Evolutionary conservation across 2,888 invertebrate species (phyloP).

Genomic region (Zhuqinia jingwanae): DNA sequence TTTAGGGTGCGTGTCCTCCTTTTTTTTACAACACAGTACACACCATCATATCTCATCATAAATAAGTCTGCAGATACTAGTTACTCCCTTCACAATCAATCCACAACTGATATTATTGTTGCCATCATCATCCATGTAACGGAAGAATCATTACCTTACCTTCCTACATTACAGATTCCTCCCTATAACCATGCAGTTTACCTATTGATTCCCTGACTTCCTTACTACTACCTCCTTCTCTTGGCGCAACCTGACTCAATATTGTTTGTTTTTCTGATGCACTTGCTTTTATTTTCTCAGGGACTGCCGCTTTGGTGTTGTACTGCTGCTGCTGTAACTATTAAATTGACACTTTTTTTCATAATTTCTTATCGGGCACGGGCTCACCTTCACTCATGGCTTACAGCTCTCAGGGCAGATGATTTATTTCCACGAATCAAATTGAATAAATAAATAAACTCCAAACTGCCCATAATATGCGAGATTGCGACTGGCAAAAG

Average conservation of each 20-base stretch:
- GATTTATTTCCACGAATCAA: constrained; percentile 23
- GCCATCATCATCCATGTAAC: too few relatives aligned
- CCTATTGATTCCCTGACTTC: too few relatives aligned
- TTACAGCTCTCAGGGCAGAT: neutral
- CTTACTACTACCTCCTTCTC: neutral
- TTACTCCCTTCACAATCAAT: too few relatives aligned
- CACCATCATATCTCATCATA: too few relatives aligned
- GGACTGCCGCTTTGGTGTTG: neutral
- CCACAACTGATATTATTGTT: neutral
- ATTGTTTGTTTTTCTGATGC: neutral
- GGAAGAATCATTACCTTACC: neutral
- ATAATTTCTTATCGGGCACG: neutral
- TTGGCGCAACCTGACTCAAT: neutral
- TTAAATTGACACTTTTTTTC: constrained; percentile 29
- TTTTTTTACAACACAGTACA: too few relatives aligned
- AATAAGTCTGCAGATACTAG: too few relatives aligned
- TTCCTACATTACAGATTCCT: neutral
- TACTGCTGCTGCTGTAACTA: neutral
- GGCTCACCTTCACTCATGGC: neutral
- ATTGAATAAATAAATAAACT: neutral
- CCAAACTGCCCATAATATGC: neutral
- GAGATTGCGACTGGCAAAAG: neutral
- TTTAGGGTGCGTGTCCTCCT: too few relatives aligned
- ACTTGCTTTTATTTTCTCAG: neutral
- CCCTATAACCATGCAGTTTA: too few relatives aligned